Evolutionary conservation across 2,888 invertebrate species (phyloP).

Genomic region (Drosophila peninsularis): DNA sequence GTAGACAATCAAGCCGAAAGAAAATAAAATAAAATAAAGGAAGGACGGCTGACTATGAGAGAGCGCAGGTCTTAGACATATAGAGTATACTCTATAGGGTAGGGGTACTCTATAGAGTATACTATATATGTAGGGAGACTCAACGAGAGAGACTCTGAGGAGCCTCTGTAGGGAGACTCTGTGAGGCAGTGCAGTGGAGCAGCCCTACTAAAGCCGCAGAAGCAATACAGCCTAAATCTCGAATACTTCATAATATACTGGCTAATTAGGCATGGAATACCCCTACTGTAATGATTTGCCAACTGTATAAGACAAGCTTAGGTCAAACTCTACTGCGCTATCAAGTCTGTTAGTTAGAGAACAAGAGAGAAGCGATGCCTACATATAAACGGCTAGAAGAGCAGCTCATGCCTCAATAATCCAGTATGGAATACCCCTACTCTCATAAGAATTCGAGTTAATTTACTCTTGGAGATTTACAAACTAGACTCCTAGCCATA

Average conservation of each 20-base stretch:
- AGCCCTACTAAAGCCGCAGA: background rate
- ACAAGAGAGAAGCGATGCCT: too few relatives aligned
- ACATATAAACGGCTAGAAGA: too few relatives aligned
- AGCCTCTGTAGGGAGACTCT: background rate
- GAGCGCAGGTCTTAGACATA: background rate
- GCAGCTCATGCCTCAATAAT: too few relatives aligned
- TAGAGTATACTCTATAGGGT: background rate
- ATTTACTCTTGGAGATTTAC: background rate
- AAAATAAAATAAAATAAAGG: background rate
- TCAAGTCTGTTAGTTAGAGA: too few relatives aligned
- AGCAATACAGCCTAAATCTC: background rate
- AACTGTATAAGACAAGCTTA: too few relatives aligned
- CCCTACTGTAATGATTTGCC: too few relatives aligned
- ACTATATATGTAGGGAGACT: background rate
- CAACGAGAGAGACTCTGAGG: too few relatives aligned
- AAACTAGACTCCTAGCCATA: background rate
- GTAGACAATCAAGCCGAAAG: slow-evolving; percentile 7
- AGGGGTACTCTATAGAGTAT: too few relatives aligned
- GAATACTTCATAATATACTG: too few relatives aligned
- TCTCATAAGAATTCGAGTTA: too few relatives aligned
- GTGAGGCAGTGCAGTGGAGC: background rate
- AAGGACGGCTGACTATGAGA: slow-evolving; percentile 1
- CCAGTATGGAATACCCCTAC: background rate
- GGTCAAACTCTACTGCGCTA: too few relatives aligned
- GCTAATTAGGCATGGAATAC: background rate